Conservation (phyloP, 1,140 invertebrate genomes). For the Pseudomyrmex concolor region DNA sequence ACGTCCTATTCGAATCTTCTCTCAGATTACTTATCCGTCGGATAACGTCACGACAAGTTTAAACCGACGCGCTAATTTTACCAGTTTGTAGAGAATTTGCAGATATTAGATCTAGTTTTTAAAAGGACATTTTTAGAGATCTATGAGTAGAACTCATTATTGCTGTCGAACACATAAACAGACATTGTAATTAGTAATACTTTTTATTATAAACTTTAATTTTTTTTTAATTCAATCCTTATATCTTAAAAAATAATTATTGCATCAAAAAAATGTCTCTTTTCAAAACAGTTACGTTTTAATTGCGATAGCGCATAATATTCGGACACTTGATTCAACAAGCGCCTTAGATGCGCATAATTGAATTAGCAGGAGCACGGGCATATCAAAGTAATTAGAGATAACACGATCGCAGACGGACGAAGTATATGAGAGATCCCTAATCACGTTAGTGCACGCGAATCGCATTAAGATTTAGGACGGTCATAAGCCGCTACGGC, state of each 20-base stretch:
- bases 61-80: conserved; percentile 67
- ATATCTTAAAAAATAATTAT: not conserved
- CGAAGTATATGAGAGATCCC: conserved; percentile 40
- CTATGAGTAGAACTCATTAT: too few relatives aligned
- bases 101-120: conserved; percentile 4
- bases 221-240: not conserved
- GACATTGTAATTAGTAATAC: too few relatives aligned
- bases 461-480: conserved; percentile 57
- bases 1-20: conserved; percentile 73
- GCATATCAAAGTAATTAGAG: conserved; percentile 56
- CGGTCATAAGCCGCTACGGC: conserved; percentile 11
- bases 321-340: conserved; percentile 4
- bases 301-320: not conserved
- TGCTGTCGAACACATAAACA: too few relatives aligned
- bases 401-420: conserved; percentile 48
- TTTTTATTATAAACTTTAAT: too few relatives aligned
- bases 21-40: conserved; percentile 74
- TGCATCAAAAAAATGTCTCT: not conserved
- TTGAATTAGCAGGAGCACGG: conserved; percentile 41
- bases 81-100: conserved; percentile 26
- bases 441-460: conserved; percentile 55
- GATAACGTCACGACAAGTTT: conserved; percentile 74
- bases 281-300: not conserved
- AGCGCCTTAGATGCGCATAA: conserved; percentile 34
- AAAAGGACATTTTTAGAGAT: not conserved